Conservation (phyloP, 2,888 invertebrate species). For the Ennomos erosarius region DNA sequence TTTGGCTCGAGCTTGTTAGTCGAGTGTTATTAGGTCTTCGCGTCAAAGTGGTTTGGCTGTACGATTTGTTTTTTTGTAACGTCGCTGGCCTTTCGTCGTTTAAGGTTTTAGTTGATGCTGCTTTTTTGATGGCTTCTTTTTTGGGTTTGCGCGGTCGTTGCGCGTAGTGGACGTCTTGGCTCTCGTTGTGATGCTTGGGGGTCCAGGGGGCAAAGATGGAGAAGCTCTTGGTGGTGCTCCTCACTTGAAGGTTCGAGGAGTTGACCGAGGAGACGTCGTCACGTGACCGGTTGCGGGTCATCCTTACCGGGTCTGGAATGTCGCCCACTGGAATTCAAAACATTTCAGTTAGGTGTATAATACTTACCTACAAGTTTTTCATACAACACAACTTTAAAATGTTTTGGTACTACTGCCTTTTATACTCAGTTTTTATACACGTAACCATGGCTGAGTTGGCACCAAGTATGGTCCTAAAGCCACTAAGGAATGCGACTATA, state of each 20-base stretch:
- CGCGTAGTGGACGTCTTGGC: constrained; percentile 92
- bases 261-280: constrained; percentile 90
- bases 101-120: constrained; percentile 73
- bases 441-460: too few relatives aligned
- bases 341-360: too few relatives aligned
- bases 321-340: constrained; percentile 87
- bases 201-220: constrained; percentile 94
- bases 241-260: constrained; percentile 87
- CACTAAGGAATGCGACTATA: too few relatives aligned
- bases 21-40: constrained; percentile 66
- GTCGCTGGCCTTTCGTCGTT: constrained; percentile 62
- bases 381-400: too few relatives aligned
- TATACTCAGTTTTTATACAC: too few relatives aligned
- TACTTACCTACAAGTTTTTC: too few relatives aligned
- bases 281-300: constrained; percentile 87
- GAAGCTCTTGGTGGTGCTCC: constrained; percentile 91
- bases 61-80: constrained; percentile 79
- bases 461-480: too few relatives aligned
- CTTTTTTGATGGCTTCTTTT: constrained; percentile 71
- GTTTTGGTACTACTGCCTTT: too few relatives aligned
- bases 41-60: constrained; percentile 75
- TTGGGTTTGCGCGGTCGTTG: constrained; percentile 82
- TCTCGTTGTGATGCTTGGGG: constrained; percentile 89
- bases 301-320: constrained; percentile 90
- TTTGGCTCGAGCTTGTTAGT: constrained; percentile 71